Percentiles rank a stretch among this genome's conserved stretches.
These are phyloP conservation scores for Syndactyla subalaris DNA, from an alignment of 2,797 vertebrate genomes.

Conservation along the genomic window DNA sequence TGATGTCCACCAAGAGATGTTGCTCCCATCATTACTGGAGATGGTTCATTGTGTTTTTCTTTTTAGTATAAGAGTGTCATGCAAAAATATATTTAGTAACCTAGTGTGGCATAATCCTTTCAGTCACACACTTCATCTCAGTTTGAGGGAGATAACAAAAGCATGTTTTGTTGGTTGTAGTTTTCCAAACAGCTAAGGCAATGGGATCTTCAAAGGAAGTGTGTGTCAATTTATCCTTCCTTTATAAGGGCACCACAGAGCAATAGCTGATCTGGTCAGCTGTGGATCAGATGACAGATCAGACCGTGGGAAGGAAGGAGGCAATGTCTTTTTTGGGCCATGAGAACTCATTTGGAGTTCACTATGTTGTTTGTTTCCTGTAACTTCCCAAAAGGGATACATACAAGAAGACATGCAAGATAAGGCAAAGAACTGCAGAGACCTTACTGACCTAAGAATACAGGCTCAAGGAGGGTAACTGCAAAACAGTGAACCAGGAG, in stretches of 20 bases:
- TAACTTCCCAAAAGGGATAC: not conserved
- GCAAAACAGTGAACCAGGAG: not conserved
- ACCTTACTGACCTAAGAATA: not conserved
- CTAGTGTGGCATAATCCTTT: not conserved
- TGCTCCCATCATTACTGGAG: not conserved
- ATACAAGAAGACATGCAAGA: not conserved
- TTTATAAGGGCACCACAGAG: not conserved
- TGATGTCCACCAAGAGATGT: not conserved
- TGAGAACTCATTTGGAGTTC: not conserved
- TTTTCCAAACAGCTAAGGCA: not conserved
- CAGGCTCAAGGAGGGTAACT: not conserved
- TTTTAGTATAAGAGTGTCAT: not conserved
- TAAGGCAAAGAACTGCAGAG: not conserved
- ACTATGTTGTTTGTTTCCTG: accelerated
- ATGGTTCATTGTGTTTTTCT: not conserved
- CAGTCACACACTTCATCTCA: not conserved
- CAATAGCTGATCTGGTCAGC: constrained; percentile 37
- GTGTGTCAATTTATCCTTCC: not conserved
- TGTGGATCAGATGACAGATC: constrained; percentile 11
- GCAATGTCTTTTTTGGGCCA: not conserved
- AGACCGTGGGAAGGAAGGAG: not conserved
- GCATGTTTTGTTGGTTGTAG: not conserved
- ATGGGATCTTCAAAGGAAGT: not conserved
- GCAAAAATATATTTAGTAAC: constrained; percentile 34
- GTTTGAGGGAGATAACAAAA: not conserved